Base-by-base conservation (phyloP, 2,113 vertebrate species). In the Boleophthalmus pectinirostris region DNA sequence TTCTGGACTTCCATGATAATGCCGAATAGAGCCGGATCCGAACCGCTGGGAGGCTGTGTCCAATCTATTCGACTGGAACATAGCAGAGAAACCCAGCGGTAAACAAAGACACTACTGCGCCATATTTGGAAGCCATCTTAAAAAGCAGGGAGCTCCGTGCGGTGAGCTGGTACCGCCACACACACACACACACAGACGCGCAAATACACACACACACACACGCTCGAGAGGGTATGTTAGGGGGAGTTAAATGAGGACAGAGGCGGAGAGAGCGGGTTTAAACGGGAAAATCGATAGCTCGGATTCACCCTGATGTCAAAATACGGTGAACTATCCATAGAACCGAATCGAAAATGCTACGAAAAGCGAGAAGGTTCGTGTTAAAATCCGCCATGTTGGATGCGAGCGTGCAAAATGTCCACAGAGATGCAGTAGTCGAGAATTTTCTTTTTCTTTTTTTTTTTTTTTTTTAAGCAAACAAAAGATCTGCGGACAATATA, bases 61-160 rank as follows among this genome's bases (percentile, higher is more conserved):
- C 81, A 89, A 89, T 91, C 82, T 87, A 73, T 87, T 84, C 58
- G 82, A 90, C 69, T 76, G 84, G 77, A 82, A 77, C 82, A 76
- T 73, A 69, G 76, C 81, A 58, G 70, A 81, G 82, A 69, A 82
- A 80, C 89, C 74, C 70, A 25, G 79, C 25, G 23, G 77, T 86
- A 87, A 87, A 89, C 86, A 90, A 89, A 87, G 82, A 83, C 71
- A 61, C 81, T 60, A 64, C 70, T 58, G 74, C 72, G 60, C 85
- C 82, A 85, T 86, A 75, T 85, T 86, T 79, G 87, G 87, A 76
- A 87, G 86, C 88, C 87, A 90, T 91, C 75, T 91, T 90, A 87
- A 78, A 78, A 78, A 24, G 20, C n/a, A 58, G 82, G 23, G 38
- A 10, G 78, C 66, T 74, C 71, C 68, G 60, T 73, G 53, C 57